Evolutionary conservation across 1,140 invertebrate genomes (phyloP), one percentile per base, ranked within the genome.

Genomic region (Zaprionus tsacasi): DNA sequence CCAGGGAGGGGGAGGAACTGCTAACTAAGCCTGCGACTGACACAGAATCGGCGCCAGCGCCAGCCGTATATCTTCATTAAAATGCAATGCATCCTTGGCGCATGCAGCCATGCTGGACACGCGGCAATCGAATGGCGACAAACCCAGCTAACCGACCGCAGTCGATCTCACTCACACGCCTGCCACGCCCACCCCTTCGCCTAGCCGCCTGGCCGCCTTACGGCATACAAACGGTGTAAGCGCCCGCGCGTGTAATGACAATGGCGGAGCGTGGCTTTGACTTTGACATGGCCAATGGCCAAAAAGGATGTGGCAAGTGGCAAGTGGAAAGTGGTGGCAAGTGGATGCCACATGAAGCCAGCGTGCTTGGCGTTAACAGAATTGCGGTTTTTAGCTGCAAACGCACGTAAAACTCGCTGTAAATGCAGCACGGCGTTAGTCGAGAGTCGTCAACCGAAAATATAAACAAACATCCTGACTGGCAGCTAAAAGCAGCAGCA

Each of bases 201-300:
- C n/a, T n/a, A n/a, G n/a, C n/a, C 27, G 6, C 40, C 40, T 21
- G 21, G n/a, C 33, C 6, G 33, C 33, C 68, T 59, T 55, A 81
- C n/a, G 40, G 78, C 60, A 65, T 76, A 82, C 67, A 71, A 15
- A 78, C 75, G 78, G 78, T 88, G 85, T 89, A 88, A 88, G 83
- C 83, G 85, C 58, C 74, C 74, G 85, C 83, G 83, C 83, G 83
- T 88, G 85, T 88, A 88, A 88, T 89, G 83, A 87, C 83, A 87
- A 87, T 88, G 74, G 83, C 57, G 66, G 77, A 80, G 85, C 83
- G 83, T 87, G 83, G 83, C 83, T 87, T 87, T 87, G 83, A 85
- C 83, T 88, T 88, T 88, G 83, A 88, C 83, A 78, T 83, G 85
- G 70, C 85, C 85, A 67, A 78, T 83, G 85, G 81, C 77, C 77